A percentile compares a stretch with the other conserved stretches of the same genome.
Evolutionary conservation across 2,888 invertebrate genomes (phyloP).

Genomic region (Heliconius cydno): DNA sequence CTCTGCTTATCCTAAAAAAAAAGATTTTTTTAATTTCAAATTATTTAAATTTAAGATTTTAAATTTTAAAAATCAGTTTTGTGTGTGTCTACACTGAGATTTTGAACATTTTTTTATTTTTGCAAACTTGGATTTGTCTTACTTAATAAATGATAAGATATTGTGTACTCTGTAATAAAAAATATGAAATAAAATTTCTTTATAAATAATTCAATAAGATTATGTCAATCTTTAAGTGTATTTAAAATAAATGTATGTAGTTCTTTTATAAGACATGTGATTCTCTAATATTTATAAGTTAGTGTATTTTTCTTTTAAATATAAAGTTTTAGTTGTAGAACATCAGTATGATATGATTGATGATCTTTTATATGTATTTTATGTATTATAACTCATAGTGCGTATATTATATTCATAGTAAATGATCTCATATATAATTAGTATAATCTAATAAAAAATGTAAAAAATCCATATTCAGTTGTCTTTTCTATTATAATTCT

Average conservation of each 20-base stretch:
- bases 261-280: background rate
- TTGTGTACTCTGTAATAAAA: background rate
- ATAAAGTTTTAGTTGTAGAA: background rate
- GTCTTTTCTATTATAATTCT: background rate
- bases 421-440: no score
- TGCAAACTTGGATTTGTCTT: no score
- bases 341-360: background rate
- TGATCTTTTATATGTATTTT: background rate
- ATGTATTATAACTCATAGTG: no score
- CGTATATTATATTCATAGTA: no score
- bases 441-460: background rate
- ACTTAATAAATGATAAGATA: no score
- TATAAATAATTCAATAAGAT: background rate
- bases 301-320: background rate
- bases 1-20: no score
- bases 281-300: background rate
- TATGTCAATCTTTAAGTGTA: background rate
- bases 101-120: no score
- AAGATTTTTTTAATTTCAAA: background rate
- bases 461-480: background rate
- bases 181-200: background rate
- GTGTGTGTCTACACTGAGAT: no score
- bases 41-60: background rate
- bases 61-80: background rate
- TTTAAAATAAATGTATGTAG: background rate